A percentile compares a stretch with the other conserved stretches of the same genome.
phyloP scores from a whole-genome alignment of 2,113 vertebrate species.

The Donacobius atricapilla region DNA sequence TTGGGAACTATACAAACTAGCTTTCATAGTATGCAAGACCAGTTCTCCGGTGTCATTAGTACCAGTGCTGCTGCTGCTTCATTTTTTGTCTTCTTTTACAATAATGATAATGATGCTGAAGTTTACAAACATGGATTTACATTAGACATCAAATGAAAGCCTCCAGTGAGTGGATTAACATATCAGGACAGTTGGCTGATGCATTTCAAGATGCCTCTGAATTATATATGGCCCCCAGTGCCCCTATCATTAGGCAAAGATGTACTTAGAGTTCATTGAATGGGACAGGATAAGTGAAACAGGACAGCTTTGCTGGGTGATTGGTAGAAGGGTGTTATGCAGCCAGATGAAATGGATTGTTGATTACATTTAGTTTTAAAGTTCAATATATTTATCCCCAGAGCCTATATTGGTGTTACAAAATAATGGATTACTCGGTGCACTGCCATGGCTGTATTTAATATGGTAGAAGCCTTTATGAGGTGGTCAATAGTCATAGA shows the following conservation, averaged over 20 bases:
- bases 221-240: slow-evolving; percentile 57
- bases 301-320: not conserved
- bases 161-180: slow-evolving; percentile 36
- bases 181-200: slow-evolving; percentile 42
- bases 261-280: slow-evolving; percentile 54
- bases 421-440: slow-evolving; percentile 35
- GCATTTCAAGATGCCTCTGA: slow-evolving; percentile 55
- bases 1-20: not conserved
- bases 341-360: slow-evolving; percentile 51
- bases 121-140: slow-evolving; percentile 35
- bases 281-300: slow-evolving; percentile 40
- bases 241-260: slow-evolving; percentile 42
- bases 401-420: slow-evolving; percentile 10
- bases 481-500: slow-evolving; percentile 32
- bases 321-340: slow-evolving; percentile 31
- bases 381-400: slow-evolving; percentile 42
- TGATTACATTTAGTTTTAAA: slow-evolving; percentile 53
- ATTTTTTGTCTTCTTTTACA: slow-evolving; percentile 26
- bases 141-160: slow-evolving; percentile 37
- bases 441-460: slow-evolving; percentile 4
- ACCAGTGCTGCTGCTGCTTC: not conserved
- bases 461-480: slow-evolving; percentile 37
- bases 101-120: slow-evolving; percentile 28
- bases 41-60: slow-evolving; percentile 5
- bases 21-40: not conserved